Percentiles rank a stretch among this genome's conserved stretches.
phyloP scores from a whole-genome alignment of 2,113 vertebrate genomes.

The Vanacampus margaritifer region DNA sequence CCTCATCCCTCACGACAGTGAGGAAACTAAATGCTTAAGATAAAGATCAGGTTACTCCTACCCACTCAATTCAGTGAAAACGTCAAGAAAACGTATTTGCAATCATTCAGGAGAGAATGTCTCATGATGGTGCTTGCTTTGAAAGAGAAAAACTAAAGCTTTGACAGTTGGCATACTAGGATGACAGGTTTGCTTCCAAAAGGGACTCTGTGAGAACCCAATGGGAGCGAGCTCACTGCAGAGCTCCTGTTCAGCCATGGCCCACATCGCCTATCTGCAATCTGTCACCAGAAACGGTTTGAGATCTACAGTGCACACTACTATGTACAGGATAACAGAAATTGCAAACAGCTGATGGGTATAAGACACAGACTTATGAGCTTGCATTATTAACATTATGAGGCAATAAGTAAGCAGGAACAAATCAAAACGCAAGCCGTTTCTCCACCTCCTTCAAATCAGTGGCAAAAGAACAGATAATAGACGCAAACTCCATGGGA shows the following conservation, averaged over 20 bases:
- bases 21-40: too few species aligned
- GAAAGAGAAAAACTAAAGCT: slow-evolving; percentile 58
- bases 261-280: slow-evolving; percentile 34
- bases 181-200: slow-evolving; percentile 68
- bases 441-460: slow-evolving; percentile 9
- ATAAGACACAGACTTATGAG: not conserved
- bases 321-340: slow-evolving; percentile 14
- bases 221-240: slow-evolving; percentile 48
- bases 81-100: slow-evolving; percentile 14
- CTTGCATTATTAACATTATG: not conserved
- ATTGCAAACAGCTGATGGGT: slow-evolving; percentile 5
- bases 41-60: too few species aligned
- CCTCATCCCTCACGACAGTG: too few species aligned
- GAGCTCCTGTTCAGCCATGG: slow-evolving; percentile 40
- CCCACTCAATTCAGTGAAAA: not conserved
- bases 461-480: slow-evolving; percentile 30
- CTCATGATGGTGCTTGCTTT: slow-evolving; percentile 23
- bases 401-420: slow-evolving; percentile 1
- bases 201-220: slow-evolving; percentile 61
- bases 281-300: slow-evolving; percentile 33
- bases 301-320: slow-evolving; percentile 14
- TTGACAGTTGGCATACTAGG: slow-evolving; percentile 53
- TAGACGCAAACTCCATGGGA: slow-evolving; percentile 26
- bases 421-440: not conserved
- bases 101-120: slow-evolving; percentile 19